phyloP scores from a whole-genome alignment of 2,113 vertebrate genomes.

The Equus quagga region DNA sequence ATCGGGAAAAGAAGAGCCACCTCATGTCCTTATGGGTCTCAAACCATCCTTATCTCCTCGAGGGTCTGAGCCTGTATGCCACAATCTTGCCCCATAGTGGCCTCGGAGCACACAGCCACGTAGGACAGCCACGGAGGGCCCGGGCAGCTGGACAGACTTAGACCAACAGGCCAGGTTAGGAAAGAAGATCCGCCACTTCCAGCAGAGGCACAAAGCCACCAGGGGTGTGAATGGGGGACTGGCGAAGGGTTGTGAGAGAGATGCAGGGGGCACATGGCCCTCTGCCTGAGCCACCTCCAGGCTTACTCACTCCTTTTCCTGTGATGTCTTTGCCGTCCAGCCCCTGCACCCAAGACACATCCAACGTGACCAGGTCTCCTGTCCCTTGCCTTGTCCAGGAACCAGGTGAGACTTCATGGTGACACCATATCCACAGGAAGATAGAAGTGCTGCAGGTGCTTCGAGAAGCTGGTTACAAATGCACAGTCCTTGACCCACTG shows the following conservation, averaged over 20 bases:
- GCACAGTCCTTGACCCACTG: not conserved
- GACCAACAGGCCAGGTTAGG: too few relatives aligned
- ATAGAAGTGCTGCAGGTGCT: rapidly evolving
- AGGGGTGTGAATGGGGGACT: rapidly evolving
- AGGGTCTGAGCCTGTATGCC: rapidly evolving
- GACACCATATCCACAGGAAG: rapidly evolving
- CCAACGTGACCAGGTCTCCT: too few relatives aligned
- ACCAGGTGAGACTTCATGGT: rapidly evolving
- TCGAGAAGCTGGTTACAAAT: rapidly evolving
- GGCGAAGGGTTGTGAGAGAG: not conserved
- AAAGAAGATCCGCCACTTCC: rapidly evolving
- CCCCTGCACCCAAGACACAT: too few relatives aligned
- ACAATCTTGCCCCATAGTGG: not conserved
- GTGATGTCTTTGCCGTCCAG: too few relatives aligned
- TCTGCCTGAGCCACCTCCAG: rapidly evolving
- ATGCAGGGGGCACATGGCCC: not conserved
- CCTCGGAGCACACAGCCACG: rapidly evolving
- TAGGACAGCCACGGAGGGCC: not conserved
- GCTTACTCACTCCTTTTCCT: too few relatives aligned
- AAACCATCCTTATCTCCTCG: too few relatives aligned
- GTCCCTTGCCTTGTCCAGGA: too few relatives aligned
- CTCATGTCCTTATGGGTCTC: not conserved
- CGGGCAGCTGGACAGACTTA: rapidly evolving
- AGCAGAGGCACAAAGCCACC: too few relatives aligned
- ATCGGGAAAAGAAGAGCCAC: not conserved